These are phyloP conservation scores for Cistogaster globosa DNA, from an alignment of 2,888 invertebrate species.

Conservation along the genomic window DNA sequence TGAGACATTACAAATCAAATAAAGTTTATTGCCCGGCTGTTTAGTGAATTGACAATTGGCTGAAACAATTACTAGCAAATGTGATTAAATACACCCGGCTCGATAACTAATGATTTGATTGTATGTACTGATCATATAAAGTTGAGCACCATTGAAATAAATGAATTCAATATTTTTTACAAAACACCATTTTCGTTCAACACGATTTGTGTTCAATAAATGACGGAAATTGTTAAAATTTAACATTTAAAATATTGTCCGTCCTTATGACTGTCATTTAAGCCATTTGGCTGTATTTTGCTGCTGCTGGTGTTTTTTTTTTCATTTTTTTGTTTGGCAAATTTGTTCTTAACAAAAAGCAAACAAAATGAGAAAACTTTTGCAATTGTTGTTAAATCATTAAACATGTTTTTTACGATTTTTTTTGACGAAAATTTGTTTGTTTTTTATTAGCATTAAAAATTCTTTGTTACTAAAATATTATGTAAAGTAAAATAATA, in stretches of 20 bases:
- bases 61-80: background rate
- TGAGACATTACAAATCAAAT: constrained; percentile 33
- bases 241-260: constrained; percentile 17
- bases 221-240: constrained; percentile 64
- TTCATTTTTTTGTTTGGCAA: constrained; percentile 12
- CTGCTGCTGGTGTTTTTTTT: background rate
- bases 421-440: constrained; percentile 15
- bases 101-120: constrained; percentile 16
- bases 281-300: background rate
- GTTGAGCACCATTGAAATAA: constrained; percentile 49
- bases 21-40: constrained; percentile 57
- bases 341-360: constrained; percentile 9
- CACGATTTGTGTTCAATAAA: constrained; percentile 57
- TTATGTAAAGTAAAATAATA: constrained; percentile 4
- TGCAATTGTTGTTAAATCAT: constrained; percentile 27
- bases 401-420: constrained; percentile 33
- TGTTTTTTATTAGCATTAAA: constrained; percentile 7
- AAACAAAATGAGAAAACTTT: background rate
- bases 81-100: background rate
- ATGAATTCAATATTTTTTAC: constrained; percentile 31
- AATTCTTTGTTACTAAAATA: constrained; percentile 25
- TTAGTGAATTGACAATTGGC: background rate
- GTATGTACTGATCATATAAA: constrained; percentile 36
- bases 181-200: constrained; percentile 38
- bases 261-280: constrained; percentile 12